Evolutionary conservation across 2,888 invertebrate genomes (phyloP), one percentile per base, ranked within the genome.

Genomic region (Portevinia maculata): DNA sequence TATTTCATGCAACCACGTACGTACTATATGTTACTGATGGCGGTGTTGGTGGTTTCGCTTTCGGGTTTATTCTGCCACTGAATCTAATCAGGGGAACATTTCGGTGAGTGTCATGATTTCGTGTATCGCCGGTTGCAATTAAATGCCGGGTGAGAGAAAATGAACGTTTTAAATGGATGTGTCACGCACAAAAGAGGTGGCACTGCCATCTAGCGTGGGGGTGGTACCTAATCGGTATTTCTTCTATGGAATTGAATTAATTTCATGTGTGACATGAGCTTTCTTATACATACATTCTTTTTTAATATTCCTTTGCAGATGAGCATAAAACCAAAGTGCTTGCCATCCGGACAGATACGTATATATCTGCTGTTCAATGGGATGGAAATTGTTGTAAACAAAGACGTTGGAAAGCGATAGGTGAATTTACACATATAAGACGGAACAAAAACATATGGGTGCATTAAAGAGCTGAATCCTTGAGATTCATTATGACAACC

Each of bases 1-100:
- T 79, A 67, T 73, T 79, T 44, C 55, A 70, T 75, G 81, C 62
- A 79, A 48, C 55, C 62, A 50, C 64, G 64, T 64, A 46, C 53
- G 62, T 41, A 32, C 7, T 17, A 46, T 60, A 28, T 60, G 39
- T 17, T n/a, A n/a, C 1, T 67, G 53, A 48, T 30, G 17, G 34
- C 46, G 59, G 44, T 39, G 65, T 41, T 28, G 55, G 41, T 37
- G 74, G 57, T 70, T 39, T 75, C 62, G 64, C 57, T 57, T 57
- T 75, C 17, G 70, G 70, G 30, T 57, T 64, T 70, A 70, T 70
- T 34, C 57, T 62, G 57, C 34, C 57, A 44, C 74, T 57, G 67
- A 50, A 69, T 75, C 75, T 81, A 75, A 75, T 81, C 62, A 64
- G 46, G 15, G 32, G 21, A 46, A 44, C 57, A 67, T 67, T 67